Percentiles rank a stretch among this genome's conserved stretches.
Conservation (phyloP, 1,140 invertebrate species). For the Bicyclus anynana region DNA sequence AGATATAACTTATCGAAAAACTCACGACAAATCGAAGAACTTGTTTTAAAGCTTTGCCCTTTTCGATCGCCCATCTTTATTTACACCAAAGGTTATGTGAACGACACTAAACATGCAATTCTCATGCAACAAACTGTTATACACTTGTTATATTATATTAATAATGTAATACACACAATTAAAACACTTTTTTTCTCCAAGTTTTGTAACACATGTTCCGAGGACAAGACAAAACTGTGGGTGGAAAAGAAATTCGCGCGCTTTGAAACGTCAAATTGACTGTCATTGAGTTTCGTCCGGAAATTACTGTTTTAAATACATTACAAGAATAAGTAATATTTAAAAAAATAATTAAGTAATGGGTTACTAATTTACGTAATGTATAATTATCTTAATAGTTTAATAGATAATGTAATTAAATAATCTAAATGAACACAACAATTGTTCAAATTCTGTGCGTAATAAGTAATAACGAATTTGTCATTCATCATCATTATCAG, state of each 20-base stretch:
- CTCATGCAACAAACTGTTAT: background rate
- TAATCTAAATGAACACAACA: too few relatives aligned
- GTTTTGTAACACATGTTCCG: too few relatives aligned
- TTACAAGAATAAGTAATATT: too few relatives aligned
- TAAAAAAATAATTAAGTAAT: too few relatives aligned
- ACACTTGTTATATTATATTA: background rate
- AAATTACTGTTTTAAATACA: background rate
- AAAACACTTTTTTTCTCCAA: background rate
- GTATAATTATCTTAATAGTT: too few relatives aligned
- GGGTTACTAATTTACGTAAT: too few relatives aligned
- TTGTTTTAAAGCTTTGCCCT: background rate
- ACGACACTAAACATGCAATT: background rate
- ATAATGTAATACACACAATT: too few relatives aligned
- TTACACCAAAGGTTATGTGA: conserved; percentile 14
- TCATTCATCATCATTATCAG: too few relatives aligned
- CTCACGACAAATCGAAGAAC: conserved; percentile 1
- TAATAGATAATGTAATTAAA: too few relatives aligned
- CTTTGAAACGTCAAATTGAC: background rate
- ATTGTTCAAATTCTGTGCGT: too few relatives aligned
- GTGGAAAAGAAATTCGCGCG: background rate
- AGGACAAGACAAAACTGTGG: background rate
- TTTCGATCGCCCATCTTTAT: background rate
- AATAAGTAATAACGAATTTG: too few relatives aligned
- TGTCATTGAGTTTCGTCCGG: background rate
- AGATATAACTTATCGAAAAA: background rate